These are phyloP conservation scores for Rhyacophila evoluta DNA, from an alignment of 2,888 invertebrate genomes.

Conservation along the genomic window DNA sequence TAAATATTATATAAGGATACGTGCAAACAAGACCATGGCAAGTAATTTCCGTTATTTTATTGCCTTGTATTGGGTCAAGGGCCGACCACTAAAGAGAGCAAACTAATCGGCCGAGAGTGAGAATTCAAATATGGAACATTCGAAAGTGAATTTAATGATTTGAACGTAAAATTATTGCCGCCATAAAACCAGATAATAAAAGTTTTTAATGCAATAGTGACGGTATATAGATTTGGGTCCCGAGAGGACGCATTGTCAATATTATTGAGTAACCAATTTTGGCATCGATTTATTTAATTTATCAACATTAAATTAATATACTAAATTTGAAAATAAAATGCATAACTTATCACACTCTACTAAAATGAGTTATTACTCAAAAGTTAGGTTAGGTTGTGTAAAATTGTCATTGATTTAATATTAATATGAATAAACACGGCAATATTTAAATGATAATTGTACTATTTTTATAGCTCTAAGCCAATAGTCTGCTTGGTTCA, in stretches of 20 bases:
- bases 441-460: too few species aligned
- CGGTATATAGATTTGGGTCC: neutral
- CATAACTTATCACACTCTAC: too few species aligned
- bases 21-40: neutral
- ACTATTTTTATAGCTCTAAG: too few species aligned
- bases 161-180: neutral
- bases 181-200: constrained; percentile 7
- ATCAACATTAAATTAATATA: too few species aligned
- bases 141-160: neutral
- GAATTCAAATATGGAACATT: neutral
- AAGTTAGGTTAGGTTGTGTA: too few species aligned
- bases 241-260: neutral
- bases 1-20: neutral
- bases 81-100: neutral
- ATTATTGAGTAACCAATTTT: neutral
- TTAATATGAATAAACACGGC: too few species aligned
- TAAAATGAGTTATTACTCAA: too few species aligned
- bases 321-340: too few species aligned
- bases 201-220: neutral
- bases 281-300: too few species aligned
- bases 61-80: constrained; percentile 13
- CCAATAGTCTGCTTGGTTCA: too few species aligned
- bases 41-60: neutral
- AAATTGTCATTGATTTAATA: too few species aligned
- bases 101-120: neutral